Evolutionary conservation across 2,113 vertebrate species (phyloP).

Genomic region (Triplophysa rosa): DNA sequence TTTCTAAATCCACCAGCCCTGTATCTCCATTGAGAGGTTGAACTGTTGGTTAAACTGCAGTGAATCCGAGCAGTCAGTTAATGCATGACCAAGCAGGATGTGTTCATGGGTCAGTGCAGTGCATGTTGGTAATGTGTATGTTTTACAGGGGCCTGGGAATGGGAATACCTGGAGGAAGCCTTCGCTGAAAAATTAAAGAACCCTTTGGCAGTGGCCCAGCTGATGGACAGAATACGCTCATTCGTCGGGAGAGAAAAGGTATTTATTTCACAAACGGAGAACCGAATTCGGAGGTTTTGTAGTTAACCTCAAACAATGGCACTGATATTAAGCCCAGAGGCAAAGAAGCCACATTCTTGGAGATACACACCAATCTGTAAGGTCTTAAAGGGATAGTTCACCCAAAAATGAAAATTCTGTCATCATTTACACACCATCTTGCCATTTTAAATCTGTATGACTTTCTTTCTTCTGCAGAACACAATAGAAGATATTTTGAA

Average conservation of each 20-base stretch:
- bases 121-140: conserved; percentile 26
- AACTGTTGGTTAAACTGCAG: conserved; percentile 6
- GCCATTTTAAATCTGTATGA: too few relatives aligned
- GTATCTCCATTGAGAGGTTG: background rate
- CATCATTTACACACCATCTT: too few relatives aligned
- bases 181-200: conserved; percentile 89
- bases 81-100: conserved; percentile 34
- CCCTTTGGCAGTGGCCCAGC: conserved; percentile 79
- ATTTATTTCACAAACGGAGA: conserved; percentile 9
- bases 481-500: too few relatives aligned
- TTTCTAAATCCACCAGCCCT: conserved; percentile 12
- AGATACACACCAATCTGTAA: background rate
- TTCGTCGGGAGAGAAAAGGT: conserved; percentile 80
- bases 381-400: too few relatives aligned
- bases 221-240: conserved; percentile 88
- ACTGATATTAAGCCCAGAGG: too few relatives aligned
- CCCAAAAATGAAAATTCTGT: too few relatives aligned
- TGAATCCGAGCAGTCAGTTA: conserved; percentile 11
- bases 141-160: conserved; percentile 86
- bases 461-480: too few relatives aligned
- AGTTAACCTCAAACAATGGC: too few relatives aligned
- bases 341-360: background rate
- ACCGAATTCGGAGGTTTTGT: background rate
- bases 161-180: conserved; percentile 88
- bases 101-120: conserved; percentile 32